Evolutionary conservation across 2,888 invertebrate species (phyloP).

Genomic region (Pyralis farinalis): DNA sequence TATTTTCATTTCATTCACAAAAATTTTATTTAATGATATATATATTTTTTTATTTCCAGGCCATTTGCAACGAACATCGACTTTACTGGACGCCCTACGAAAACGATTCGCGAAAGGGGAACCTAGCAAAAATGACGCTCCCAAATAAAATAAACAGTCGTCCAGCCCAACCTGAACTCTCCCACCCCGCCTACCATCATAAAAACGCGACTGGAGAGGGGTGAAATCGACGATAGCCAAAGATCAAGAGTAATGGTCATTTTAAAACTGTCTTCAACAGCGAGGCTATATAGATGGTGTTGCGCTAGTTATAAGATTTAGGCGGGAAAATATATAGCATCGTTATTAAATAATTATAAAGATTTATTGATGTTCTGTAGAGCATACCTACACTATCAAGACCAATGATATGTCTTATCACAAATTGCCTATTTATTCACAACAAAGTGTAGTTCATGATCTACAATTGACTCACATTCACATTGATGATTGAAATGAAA

Average conservation of each 20-base stretch:
- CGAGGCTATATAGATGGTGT: slow-evolving; percentile 27
- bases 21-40: too few species aligned
- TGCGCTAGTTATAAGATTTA: slow-evolving; percentile 24
- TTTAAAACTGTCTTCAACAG: slow-evolving; percentile 30
- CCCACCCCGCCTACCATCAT: slow-evolving; percentile 13
- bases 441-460: too few species aligned
- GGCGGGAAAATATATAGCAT: slow-evolving; percentile 24
- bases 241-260: slow-evolving; percentile 29
- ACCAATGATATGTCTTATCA: too few species aligned
- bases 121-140: slow-evolving; percentile 68
- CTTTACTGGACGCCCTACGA: slow-evolving; percentile 57
- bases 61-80: slow-evolving; percentile 42
- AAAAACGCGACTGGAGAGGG: slow-evolving; percentile 19
- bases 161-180: slow-evolving; percentile 35
- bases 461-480: too few species aligned
- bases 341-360: slow-evolving; percentile 11
- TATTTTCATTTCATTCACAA: too few species aligned
- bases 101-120: slow-evolving; percentile 62
- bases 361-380: too few species aligned
- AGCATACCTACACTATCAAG: too few species aligned
- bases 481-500: too few species aligned
- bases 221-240: slow-evolving; percentile 13
- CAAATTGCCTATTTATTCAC: too few species aligned
- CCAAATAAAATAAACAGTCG: slow-evolving; percentile 65
- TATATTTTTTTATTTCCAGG: slow-evolving; percentile 29